Evolutionary conservation across 1,140 invertebrate genomes (phyloP).

Genomic region (Matsumurasca onukii): DNA sequence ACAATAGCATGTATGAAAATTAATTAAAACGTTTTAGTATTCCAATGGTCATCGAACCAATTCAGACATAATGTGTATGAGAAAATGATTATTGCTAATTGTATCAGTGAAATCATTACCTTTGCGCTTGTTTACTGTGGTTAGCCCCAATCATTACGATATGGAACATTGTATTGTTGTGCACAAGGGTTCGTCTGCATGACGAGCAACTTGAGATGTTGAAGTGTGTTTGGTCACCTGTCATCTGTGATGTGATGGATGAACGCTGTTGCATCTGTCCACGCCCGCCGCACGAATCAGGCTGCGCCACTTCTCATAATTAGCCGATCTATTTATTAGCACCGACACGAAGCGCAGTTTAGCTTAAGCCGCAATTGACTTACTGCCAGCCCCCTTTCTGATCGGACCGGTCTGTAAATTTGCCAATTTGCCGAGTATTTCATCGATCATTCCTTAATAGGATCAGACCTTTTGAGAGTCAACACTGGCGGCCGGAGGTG

Average conservation of each 20-base stretch:
- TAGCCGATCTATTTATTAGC: constrained; percentile 19
- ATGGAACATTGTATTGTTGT: no score
- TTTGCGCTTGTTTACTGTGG: no score
- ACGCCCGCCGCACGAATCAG: not conserved
- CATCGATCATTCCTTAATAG: constrained; percentile 23
- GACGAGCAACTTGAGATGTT: no score
- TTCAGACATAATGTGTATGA: no score
- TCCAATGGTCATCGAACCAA: no score
- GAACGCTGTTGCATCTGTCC: not conserved
- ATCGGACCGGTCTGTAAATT: constrained; percentile 12
- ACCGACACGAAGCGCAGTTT: not conserved
- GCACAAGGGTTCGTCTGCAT: no score
- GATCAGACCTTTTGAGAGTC: constrained; percentile 3
- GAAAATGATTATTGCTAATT: no score
- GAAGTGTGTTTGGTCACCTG: not conserved
- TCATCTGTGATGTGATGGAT: constrained; percentile 10
- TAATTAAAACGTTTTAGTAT: no score
- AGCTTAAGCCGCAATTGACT: constrained; percentile 21
- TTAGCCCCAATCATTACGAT: no score
- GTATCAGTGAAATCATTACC: no score
- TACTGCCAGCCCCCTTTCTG: not conserved
- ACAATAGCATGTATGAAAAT: no score
- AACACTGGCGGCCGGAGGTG: not conserved
- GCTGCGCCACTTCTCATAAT: not conserved
- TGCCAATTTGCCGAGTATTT: constrained; percentile 21